Evolutionary conservation across 1,140 invertebrate genomes (phyloP).

Genomic region (Sipha flava): DNA sequence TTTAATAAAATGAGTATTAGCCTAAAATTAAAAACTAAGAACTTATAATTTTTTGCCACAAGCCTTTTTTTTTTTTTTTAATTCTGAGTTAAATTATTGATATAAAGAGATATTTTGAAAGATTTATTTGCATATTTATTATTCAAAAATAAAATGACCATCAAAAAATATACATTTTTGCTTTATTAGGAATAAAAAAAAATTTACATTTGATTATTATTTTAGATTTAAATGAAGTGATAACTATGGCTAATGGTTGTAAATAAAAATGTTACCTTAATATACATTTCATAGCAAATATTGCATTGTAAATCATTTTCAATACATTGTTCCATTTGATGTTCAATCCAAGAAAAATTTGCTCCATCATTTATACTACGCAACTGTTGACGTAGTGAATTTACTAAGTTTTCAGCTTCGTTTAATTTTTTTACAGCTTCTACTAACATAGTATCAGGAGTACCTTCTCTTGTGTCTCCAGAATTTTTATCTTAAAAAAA

Average conservation of each 20-base stretch:
- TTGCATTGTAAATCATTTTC: slow-evolving; percentile 18
- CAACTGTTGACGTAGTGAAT: neutral
- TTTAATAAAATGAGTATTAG: too few relatives aligned
- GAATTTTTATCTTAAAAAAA: neutral
- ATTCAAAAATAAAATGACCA: too few relatives aligned
- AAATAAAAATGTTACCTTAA: neutral
- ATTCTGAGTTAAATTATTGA: too few relatives aligned
- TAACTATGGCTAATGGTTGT: neutral
- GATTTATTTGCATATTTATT: too few relatives aligned
- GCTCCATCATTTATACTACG: neutral
- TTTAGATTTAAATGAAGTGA: neutral
- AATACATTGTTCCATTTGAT: neutral
- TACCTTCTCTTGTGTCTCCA: neutral
- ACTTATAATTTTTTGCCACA: too few relatives aligned
- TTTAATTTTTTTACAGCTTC: slow-evolving; percentile 23
- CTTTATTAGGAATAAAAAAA: too few relatives aligned
- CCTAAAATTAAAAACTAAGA: too few relatives aligned
- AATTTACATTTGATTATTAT: too few relatives aligned
- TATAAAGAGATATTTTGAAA: too few relatives aligned
- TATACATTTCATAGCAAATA: slow-evolving; percentile 17
- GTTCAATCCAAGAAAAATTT: neutral
- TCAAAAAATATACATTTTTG: too few relatives aligned
- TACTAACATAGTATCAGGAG: neutral
- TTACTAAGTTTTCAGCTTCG: neutral
- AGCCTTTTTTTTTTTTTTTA: too few relatives aligned